These are phyloP conservation scores for Sapajus apella DNA, from an alignment of 2,113 vertebrate genomes.

Conservation along the genomic window DNA sequence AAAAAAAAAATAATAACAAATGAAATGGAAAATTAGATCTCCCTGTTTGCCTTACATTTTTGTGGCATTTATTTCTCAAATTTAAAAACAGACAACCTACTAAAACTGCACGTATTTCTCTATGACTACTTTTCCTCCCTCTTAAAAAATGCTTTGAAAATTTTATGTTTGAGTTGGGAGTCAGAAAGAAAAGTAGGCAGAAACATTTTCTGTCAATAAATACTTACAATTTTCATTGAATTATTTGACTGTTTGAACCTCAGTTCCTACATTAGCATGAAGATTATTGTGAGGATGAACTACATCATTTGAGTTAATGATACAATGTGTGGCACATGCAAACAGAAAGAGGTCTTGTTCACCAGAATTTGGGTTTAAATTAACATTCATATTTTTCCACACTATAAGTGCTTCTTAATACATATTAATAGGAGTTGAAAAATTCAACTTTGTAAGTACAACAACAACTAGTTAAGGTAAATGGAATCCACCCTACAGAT, in stretches of 20 bases:
- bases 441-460: not conserved
- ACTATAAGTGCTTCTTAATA: not conserved
- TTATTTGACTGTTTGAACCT: not conserved
- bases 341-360: not conserved
- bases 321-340: not conserved
- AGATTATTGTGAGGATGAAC: not conserved
- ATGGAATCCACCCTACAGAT: not conserved
- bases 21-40: not conserved
- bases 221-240: not conserved
- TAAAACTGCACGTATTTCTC: not conserved
- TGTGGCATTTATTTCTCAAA: not conserved
- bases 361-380: not conserved
- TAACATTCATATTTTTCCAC: not conserved
- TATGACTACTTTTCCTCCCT: not conserved
- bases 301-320: not conserved
- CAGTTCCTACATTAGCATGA: not conserved
- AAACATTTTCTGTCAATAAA: not conserved
- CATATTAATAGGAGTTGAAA: not conserved
- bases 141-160: not conserved
- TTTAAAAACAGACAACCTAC: not conserved
- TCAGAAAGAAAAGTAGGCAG: not conserved
- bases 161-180: not conserved
- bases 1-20: conserved; percentile 21
- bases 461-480: not conserved
- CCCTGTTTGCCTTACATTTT: not conserved